Base-by-base conservation (phyloP, 2,888 invertebrate genomes). In the Spodoptera exigua region DNA sequence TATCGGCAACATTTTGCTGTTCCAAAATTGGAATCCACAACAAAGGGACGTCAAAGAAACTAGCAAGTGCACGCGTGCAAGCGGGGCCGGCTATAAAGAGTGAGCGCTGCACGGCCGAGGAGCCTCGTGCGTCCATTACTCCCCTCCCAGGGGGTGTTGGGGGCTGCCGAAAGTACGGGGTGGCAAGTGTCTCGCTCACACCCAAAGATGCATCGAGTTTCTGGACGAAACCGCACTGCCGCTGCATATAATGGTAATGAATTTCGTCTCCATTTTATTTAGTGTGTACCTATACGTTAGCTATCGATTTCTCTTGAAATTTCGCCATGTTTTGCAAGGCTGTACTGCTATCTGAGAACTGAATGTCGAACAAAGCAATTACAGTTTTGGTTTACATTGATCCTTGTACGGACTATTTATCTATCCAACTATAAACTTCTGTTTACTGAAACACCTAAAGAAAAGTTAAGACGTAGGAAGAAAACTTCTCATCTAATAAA, bases 101-200 rank as follows among this genome's bases (percentile, higher is more conserved):
- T 87, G 89, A 84, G 78, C 86, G 87, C 85, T 83, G 87, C 88
- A 89, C 86, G 87, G 86, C 88, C 87, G 89, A 87, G 86, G 88
- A 89, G 90, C 89, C 89, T 89, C 89, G 85, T 93, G 93, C 93
- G 93, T 93, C 93, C 93, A 92, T 93, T 91, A 91, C 92, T 89
- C 88, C 87, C 87, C 73, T 61, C 76, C 78, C 69, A 56, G 63
- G 65, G 77, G 79, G 37, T 39, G 7, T 16, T 40, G 63, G 63
- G 81, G 78, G 85, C 84, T 83, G 87, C 89, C 89, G 84, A 88
- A 89, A 89, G 87, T 88, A 74, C 78, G 76, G 87, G 88, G 87
- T 71, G 85, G 84, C 84, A 79, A 82, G 79, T 83, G 82, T 86
- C 90, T 87, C 91, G 79, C 89, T 89, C 90, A 87, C 91, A 87